Evolutionary conservation across 64 coral and sea anemone genomes (phyloP).

Genomic region (Cladopsammia gracilis): DNA sequence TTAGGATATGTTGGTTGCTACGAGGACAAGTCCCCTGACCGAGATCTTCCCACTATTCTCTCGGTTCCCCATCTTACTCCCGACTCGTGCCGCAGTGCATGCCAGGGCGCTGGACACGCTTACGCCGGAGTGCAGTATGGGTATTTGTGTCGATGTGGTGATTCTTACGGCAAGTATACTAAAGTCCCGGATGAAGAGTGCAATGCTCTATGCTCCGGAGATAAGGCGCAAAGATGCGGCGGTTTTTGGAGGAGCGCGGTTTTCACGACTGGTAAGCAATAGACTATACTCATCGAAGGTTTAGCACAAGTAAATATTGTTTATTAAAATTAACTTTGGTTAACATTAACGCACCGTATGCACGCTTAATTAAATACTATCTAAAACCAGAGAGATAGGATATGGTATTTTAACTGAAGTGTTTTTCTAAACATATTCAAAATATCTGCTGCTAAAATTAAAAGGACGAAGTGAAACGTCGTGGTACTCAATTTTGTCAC

Average conservation of each 20-base stretch:
- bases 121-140: conserved; percentile 98
- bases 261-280: conserved; percentile 83
- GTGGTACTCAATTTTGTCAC: no score
- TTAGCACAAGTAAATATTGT: no score
- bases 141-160: conserved; percentile 96
- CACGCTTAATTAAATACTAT: no score
- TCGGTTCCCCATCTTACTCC: conserved; percentile 90
- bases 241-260: conserved; percentile 93
- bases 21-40: conserved; percentile 80
- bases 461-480: no score
- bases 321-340: no score
- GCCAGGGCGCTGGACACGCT: conserved; percentile 73
- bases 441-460: no score
- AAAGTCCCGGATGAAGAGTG: conserved; percentile 81
- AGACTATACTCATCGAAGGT: background rate
- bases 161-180: conserved; percentile 89
- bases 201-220: conserved; percentile 81
- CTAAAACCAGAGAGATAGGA: no score
- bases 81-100: conserved; percentile 80
- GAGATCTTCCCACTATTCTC: conserved; percentile 71
- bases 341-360: no score
- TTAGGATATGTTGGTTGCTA: conserved; percentile 89
- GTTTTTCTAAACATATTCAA: no score
- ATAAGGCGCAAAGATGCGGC: conserved; percentile 86
- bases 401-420: no score